Evolutionary conservation across 2,113 vertebrate species (phyloP), one percentile per base, ranked within the genome.

Genomic region (Lathamus discolor): DNA sequence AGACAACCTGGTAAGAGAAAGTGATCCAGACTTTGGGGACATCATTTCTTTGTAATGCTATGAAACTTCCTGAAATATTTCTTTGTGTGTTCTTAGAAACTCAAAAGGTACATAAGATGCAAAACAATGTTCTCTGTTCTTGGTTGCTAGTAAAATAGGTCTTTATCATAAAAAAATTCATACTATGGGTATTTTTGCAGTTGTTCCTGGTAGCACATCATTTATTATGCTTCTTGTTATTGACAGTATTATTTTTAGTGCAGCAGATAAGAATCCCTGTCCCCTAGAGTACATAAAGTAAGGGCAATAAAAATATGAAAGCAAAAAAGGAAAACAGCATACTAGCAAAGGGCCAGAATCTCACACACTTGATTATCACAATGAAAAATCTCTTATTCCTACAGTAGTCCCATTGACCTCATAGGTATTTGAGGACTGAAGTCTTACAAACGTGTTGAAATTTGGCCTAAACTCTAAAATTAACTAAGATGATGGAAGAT

Each of bases 1-100:
- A 91, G 92, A 95, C 54, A 93, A 63, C 37, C 68, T 86, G 39
- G 77, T 51, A 41, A 76, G 54, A 92, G 64, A 97, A 97, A 97
- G 62, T 54, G 24, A 92, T 89, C 85, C 88, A 96, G 92, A 43
- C 87, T 95, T 95, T 96, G 22, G 64, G 48, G 55, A 75, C 87
- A 66, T 72, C 82, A 62, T 86, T 95, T 80, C 63, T 97, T 97
- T 96, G 39, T 39, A 11, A 39, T 39, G 77, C 82, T 75, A 69
- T 63, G 54, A 79, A 93, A 88, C 48, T 52, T 75, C 68, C 31
- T 66, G n/a, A n/a, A 68, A 54, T 25, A 39, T 4, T 5, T 39
- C 59, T 62, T n/a, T 70, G 6, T 52, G 11, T 31, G 28, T 52
- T 81, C 43, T 49, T 92, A 83, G 73, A 94, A 92, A 81, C 20